phyloP scores from a whole-genome alignment of 2,797 vertebrate genomes.

The Myotis findleyi region DNA sequence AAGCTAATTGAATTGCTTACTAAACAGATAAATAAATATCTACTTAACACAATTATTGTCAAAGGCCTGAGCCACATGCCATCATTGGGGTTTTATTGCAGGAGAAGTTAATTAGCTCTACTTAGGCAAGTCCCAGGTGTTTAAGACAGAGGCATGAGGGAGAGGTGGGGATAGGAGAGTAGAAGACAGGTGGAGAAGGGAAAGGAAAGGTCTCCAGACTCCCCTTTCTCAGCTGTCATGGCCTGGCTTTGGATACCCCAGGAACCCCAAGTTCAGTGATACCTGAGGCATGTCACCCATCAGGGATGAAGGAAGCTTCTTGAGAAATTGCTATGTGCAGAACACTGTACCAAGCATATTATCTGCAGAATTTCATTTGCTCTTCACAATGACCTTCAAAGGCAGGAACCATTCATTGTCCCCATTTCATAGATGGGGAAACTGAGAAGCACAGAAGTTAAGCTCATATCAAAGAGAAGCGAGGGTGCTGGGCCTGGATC shows the following conservation, averaged over 20 bases:
- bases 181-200: not conserved
- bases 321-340: not conserved
- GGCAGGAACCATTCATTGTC: not conserved
- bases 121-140: constrained; percentile 85
- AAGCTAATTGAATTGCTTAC: constrained; percentile 88
- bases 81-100: constrained; percentile 83
- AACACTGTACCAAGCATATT: not conserved
- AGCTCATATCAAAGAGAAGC: not conserved
- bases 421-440: not conserved
- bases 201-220: not conserved
- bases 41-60: constrained; percentile 88
- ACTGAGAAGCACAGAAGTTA: not conserved
- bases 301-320: not conserved
- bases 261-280: not conserved
- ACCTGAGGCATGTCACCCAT: not conserved
- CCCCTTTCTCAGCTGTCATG: not conserved
- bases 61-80: constrained; percentile 85
- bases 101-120: constrained; percentile 87
- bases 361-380: not conserved
- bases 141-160: constrained; percentile 30
- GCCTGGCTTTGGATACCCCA: not conserved
- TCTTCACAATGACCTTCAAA: not conserved
- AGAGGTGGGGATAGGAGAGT: not conserved
- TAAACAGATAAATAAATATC: constrained; percentile 89
- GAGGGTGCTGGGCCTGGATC: not conserved